Base-by-base conservation (phyloP, 2,113 vertebrate genomes). In the Plecturocebus donacophilus region DNA sequence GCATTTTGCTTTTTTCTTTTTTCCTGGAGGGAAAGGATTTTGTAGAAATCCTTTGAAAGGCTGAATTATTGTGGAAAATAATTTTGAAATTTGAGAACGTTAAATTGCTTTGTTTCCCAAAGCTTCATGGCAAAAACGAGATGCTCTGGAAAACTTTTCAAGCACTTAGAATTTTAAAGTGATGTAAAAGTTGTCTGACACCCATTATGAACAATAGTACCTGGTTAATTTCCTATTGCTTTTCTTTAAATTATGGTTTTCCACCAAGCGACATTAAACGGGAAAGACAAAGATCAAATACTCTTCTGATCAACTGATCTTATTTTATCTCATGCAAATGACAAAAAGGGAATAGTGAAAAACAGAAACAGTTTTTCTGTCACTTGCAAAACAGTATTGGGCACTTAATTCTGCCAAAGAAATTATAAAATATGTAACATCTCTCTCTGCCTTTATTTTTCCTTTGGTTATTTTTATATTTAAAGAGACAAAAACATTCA, bases 21-120 rank as follows among this genome's bases (percentile, higher is more conserved):
- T 96, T 52, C 30, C 17, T 70, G 3, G 3, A 47, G 35, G 27
- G 4, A 91, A 77, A 77, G 16, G 8, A 21, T 77, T 83, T 89
- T 95, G 6, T 82, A 58, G 84, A 97, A 96, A 92, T 79, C 14
- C 47, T 85, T 96, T 71, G 79, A 93, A 97, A 95, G 49, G 75
- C 21, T 87, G 49, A 91, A 47, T 96, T 87, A 64, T 91, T 95
- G 70, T 82, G 21, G 6, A 91, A 95, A 94, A 61, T 68, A 6
- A 87, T 98, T 97, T 94, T 94, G 68, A 95, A 96, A 82, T n/a
- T 85, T 58, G 17, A 96, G 49, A 93, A 45, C 32, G 87, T 47
- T 68, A 91, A 82, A 76, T 80, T 96, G 70, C 73, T 96, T 94
- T 97, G 11, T 95, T 97, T 96, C 86, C 66, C 61, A 93, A 92